A percentile compares a stretch with the other conserved stretches of the same genome.
phyloP scores from a whole-genome alignment of 2,113 vertebrate genomes.

The Amphilophus citrinellus region DNA sequence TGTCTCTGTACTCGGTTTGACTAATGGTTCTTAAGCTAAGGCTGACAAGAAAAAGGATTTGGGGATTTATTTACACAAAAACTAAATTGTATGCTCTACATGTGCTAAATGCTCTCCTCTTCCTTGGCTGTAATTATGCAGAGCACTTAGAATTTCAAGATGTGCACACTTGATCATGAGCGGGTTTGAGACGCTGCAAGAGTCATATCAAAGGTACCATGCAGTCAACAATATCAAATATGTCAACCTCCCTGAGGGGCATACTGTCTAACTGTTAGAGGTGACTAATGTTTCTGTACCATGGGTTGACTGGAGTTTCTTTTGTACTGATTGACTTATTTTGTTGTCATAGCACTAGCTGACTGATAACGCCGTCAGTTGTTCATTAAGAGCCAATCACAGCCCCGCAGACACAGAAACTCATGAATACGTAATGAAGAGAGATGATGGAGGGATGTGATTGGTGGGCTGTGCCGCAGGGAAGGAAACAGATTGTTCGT shows the following conservation, averaged over 20 bases:
- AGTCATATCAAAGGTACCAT: constrained; percentile 57
- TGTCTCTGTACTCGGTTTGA: constrained; percentile 58
- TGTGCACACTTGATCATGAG: constrained; percentile 54
- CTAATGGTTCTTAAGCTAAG: constrained; percentile 55
- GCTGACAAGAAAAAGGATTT: constrained; percentile 52
- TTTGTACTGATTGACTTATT: constrained; percentile 71
- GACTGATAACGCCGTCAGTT: constrained; percentile 74
- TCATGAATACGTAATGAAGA: constrained; percentile 79
- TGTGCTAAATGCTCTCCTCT: constrained; percentile 33
- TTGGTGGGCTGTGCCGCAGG: constrained; percentile 65
- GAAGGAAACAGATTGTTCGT: constrained; percentile 62
- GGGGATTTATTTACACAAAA: constrained; percentile 64
- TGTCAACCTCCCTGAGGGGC: constrained; percentile 60
- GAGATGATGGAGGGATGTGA: constrained; percentile 71
- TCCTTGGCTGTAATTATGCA: constrained; percentile 52
- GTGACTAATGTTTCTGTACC: constrained; percentile 70
- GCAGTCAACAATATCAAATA: constrained; percentile 60
- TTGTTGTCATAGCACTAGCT: constrained; percentile 61
- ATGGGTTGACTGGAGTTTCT: constrained; percentile 61
- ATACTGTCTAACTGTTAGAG: constrained; percentile 38
- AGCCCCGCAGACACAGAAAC: constrained; percentile 75
- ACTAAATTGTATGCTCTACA: constrained; percentile 39
- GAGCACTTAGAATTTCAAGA: constrained; percentile 46
- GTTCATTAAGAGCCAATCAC: constrained; percentile 79
- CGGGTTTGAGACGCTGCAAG: constrained; percentile 39